A percentile compares a stretch with the other conserved stretches of the same genome.
These are phyloP conservation scores for Crepidodera aurea DNA, from an alignment of 2,888 invertebrate species.

Conservation along the genomic window DNA sequence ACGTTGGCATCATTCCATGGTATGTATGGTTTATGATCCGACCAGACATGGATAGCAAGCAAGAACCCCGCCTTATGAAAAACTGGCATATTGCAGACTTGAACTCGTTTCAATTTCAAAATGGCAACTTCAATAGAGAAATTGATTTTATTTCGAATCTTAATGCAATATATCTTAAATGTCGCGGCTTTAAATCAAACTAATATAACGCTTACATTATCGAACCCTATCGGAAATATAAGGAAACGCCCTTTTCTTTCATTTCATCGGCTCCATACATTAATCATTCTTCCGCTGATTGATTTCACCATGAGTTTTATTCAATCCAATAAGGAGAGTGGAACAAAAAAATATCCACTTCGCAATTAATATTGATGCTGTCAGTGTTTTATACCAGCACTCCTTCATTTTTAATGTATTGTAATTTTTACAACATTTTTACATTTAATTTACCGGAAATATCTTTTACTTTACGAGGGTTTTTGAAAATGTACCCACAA, in stretches of 20 bases:
- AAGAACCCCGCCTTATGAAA: slow-evolving; percentile 52
- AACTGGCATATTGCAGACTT: slow-evolving; percentile 53
- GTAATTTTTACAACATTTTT: too few species aligned
- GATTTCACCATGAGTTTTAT: slow-evolving; percentile 13
- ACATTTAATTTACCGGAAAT: too few species aligned
- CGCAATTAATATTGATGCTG: slow-evolving; percentile 1
- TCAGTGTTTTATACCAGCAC: background rate
- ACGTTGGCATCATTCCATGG: slow-evolving; percentile 54
- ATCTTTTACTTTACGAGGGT: too few species aligned
- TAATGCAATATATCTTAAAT: slow-evolving; percentile 47
- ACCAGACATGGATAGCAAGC: slow-evolving; percentile 48
- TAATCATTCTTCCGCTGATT: slow-evolving; percentile 26
- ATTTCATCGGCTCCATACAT: slow-evolving; percentile 22
- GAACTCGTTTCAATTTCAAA: slow-evolving; percentile 56
- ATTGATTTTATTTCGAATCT: slow-evolving; percentile 50
- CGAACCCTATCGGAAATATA: slow-evolving; percentile 46
- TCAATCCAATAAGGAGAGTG: slow-evolving; percentile 9
- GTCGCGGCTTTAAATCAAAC: slow-evolving; percentile 52
- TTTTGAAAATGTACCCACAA: too few species aligned
- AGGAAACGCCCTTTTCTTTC: slow-evolving; percentile 39
- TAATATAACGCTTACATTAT: slow-evolving; percentile 55
- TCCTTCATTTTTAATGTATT: background rate
- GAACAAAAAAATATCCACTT: slow-evolving; percentile 4
- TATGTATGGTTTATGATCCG: slow-evolving; percentile 51
- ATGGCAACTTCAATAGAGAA: slow-evolving; percentile 53